Conservation (phyloP, 2,888 invertebrate genomes). For the Monoplex corrugatus region DNA sequence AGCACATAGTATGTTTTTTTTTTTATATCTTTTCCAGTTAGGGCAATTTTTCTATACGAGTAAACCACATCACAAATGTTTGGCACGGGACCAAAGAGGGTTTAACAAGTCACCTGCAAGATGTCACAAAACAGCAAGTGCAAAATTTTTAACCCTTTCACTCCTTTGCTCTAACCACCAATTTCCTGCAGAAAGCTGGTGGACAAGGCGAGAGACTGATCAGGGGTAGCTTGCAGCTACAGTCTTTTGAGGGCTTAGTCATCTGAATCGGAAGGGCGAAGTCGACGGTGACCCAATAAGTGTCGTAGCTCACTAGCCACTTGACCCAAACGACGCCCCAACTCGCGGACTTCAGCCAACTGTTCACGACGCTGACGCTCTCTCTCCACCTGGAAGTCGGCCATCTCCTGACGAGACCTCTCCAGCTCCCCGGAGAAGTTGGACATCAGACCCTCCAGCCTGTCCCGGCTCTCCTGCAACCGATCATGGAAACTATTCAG, state of each 20-base stretch:
- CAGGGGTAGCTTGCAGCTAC: too few species aligned
- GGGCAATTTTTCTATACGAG: too few species aligned
- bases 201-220: neutral
- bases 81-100: neutral
- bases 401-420: constrained; percentile 67
- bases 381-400: constrained; percentile 70
- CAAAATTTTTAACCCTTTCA: neutral
- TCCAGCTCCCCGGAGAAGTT: constrained; percentile 73
- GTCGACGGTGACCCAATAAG: constrained; percentile 66
- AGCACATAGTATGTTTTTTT: too few species aligned
- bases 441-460: constrained; percentile 72
- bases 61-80: neutral
- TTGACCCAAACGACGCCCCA: constrained; percentile 72
- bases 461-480: constrained; percentile 70
- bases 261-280: constrained; percentile 17
- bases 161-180: neutral
- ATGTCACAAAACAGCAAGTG: neutral
- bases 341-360: constrained; percentile 72
- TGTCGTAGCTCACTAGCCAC: constrained; percentile 73
- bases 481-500: constrained; percentile 66
- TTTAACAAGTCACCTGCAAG: neutral
- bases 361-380: constrained; percentile 73
- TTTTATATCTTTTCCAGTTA: too few species aligned
- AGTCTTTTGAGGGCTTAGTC: too few species aligned
- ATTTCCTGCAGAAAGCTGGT: neutral